phyloP scores from a whole-genome alignment of 2,888 invertebrate genomes.

The Eupeodes latifasciatus region DNA sequence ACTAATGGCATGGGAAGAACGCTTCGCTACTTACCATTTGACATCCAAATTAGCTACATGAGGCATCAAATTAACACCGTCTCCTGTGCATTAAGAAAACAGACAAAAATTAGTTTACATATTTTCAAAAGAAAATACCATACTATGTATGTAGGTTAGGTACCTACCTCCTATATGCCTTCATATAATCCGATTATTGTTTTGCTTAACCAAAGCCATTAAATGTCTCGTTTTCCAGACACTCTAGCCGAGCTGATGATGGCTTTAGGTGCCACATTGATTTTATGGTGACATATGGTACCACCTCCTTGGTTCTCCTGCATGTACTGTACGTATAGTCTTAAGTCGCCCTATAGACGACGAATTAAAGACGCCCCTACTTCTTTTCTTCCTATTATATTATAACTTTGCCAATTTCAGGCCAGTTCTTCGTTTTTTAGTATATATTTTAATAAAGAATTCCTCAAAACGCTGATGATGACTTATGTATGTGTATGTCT shows the following conservation, averaged over 20 bases:
- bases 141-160: no score
- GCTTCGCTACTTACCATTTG: conserved; percentile 51
- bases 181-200: conserved; percentile 48
- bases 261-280: conserved; percentile 62
- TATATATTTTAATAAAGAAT: conserved; percentile 27
- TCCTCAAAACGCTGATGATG: background rate
- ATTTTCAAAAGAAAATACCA: conserved; percentile 3
- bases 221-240: conserved; percentile 66
- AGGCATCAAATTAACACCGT: conserved; percentile 64
- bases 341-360: conserved; percentile 5
- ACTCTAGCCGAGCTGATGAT: conserved; percentile 17
- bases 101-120: conserved; percentile 25
- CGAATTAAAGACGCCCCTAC: conserved; percentile 23
- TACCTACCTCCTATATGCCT: background rate
- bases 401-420: conserved; percentile 22
- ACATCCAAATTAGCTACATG: conserved; percentile 56
- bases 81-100: conserved; percentile 18
- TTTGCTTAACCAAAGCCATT: conserved; percentile 54
- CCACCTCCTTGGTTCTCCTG: conserved; percentile 79
- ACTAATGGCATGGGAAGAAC: conserved; percentile 46
- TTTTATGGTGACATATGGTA: conserved; percentile 83
- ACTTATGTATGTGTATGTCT: background rate
- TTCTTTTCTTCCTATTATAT: background rate
- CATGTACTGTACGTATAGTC: background rate
- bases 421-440: background rate